Conservation (phyloP, 2,797 vertebrate species). For the Gymnopithys bicolor region DNA sequence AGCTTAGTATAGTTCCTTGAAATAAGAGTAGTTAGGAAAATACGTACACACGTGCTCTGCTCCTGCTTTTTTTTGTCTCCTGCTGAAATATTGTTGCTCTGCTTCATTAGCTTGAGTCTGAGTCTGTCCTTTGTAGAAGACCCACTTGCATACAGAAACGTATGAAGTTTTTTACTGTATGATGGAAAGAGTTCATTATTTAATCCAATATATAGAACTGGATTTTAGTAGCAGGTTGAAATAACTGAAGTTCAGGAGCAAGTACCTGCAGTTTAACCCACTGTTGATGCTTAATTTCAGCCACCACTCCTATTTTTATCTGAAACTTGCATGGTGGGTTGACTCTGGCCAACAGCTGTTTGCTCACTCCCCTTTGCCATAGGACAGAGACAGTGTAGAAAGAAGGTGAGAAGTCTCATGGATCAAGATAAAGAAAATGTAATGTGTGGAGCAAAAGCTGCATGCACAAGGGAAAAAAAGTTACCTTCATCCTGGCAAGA, state of each 20-base stretch:
- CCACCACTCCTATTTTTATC: background rate
- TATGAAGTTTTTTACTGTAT: background rate
- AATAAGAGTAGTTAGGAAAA: background rate
- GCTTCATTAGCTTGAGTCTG: background rate
- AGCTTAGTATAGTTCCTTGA: background rate
- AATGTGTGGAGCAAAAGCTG: background rate
- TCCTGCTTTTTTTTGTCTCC: background rate
- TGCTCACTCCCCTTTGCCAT: background rate
- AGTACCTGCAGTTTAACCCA: background rate
- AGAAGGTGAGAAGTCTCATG: background rate
- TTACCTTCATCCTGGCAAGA: background rate
- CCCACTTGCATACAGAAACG: background rate
- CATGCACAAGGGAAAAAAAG: background rate
- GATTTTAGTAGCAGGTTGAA: background rate
- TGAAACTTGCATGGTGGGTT: background rate
- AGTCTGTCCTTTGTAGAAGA: background rate
- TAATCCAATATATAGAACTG: background rate
- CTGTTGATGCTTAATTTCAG: background rate
- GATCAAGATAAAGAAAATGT: background rate
- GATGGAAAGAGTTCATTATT: background rate
- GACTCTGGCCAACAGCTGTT: background rate
- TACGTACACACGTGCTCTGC: background rate
- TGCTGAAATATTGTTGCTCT: background rate
- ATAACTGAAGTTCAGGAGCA: background rate
- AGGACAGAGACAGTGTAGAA: background rate